Conservation (phyloP, 2,797 vertebrate genomes). For the Sylvilagus floridanus region DNA sequence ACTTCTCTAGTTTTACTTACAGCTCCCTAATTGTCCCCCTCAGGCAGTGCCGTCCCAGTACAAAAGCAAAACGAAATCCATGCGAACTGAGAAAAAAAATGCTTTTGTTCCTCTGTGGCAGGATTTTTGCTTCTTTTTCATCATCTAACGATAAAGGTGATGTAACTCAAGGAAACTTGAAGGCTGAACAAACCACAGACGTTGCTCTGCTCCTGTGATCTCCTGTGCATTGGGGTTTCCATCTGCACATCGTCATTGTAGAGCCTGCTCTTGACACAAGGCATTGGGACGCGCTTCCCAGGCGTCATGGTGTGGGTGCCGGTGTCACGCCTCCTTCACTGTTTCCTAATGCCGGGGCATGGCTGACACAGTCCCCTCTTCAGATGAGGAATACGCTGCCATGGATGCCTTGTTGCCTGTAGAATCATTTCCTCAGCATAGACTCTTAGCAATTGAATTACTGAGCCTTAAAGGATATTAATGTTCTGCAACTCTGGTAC, state of each 20-base stretch:
- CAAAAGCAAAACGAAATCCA: background rate
- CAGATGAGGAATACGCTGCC: background rate
- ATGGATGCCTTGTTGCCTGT: background rate
- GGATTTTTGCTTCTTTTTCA: background rate
- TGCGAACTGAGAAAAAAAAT: background rate
- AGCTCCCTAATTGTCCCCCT: background rate
- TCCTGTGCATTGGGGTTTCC: background rate
- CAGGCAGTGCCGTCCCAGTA: background rate
- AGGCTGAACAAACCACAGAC: conserved; percentile 9
- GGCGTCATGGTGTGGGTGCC: background rate
- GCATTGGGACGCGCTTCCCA: background rate
- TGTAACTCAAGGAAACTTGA: background rate
- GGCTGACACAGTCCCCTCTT: background rate
- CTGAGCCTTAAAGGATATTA: conserved; percentile 20
- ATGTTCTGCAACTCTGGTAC: background rate
- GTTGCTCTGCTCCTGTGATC: background rate
- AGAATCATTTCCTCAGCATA: conserved; percentile 48
- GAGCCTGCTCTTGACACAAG: background rate
- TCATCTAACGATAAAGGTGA: background rate
- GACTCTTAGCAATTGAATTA: conserved; percentile 63
- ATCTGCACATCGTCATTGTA: background rate
- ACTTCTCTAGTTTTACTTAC: background rate
- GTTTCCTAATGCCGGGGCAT: background rate
- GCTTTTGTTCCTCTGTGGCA: background rate
- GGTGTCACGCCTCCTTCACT: background rate